A percentile compares a stretch with the other conserved stretches of the same genome.
Conservation (phyloP, 2,797 vertebrate species). For the Coregonus sp. region DNA sequence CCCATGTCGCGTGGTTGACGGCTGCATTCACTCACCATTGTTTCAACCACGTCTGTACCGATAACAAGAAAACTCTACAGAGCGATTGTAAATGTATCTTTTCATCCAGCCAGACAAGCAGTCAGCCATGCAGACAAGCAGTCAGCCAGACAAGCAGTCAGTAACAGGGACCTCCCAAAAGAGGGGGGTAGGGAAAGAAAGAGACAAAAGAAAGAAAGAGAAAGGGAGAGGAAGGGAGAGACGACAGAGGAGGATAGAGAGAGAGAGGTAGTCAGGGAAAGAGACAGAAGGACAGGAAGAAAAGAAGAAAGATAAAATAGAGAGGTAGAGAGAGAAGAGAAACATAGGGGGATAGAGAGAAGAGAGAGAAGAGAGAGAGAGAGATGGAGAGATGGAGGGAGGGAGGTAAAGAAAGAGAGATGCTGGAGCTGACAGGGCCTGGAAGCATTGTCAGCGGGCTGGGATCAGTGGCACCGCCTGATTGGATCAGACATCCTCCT, state of each 20-base stretch:
- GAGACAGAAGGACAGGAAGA: neutral
- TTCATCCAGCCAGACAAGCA: conserved; percentile 41
- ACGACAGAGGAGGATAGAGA: neutral
- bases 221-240: neutral
- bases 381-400: conserved; percentile 22
- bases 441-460: conserved; percentile 55
- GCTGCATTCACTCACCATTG: conserved; percentile 24
- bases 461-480: conserved; percentile 51
- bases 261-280: neutral
- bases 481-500: conserved; percentile 63
- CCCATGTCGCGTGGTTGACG: conserved; percentile 28
- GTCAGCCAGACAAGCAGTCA: neutral
- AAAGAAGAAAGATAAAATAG: neutral
- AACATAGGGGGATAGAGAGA: neutral
- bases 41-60: conserved; percentile 18
- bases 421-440: conserved; percentile 55
- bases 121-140: neutral
- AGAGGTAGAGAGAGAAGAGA: neutral
- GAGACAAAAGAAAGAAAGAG: neutral
- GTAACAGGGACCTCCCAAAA: neutral
- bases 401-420: conserved; percentile 8
- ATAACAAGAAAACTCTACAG: conserved; percentile 36
- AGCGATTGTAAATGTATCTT: conserved; percentile 53
- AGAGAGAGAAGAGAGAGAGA: neutral
- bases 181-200: neutral